These are phyloP conservation scores for Trichonephila clavipes DNA, from an alignment of 1,140 invertebrate species.

Conservation along the genomic window DNA sequence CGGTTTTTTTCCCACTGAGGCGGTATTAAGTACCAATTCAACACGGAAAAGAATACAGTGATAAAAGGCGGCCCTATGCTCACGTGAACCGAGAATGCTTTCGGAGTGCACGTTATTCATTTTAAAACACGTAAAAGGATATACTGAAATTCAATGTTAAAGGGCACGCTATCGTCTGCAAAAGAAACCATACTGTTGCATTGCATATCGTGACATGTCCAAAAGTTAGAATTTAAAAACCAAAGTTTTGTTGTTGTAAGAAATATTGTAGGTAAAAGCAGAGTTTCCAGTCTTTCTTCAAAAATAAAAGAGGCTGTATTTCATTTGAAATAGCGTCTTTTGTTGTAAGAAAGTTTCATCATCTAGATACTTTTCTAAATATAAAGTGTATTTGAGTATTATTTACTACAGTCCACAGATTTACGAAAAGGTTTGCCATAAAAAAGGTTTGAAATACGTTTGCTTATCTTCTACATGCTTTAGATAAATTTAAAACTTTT, in stretches of 20 bases:
- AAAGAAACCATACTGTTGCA: not conserved
- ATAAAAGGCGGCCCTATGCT: slow-evolving; percentile 24
- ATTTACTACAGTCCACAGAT: too few species aligned
- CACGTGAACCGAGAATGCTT: slow-evolving; percentile 11
- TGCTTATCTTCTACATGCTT: too few species aligned
- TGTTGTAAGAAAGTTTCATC: not conserved
- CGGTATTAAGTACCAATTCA: slow-evolving; percentile 71
- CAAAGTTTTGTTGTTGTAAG: not conserved
- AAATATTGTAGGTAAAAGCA: not conserved
- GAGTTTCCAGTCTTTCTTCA: not conserved
- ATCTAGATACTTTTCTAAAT: not conserved
- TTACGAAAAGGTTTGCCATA: too few species aligned
- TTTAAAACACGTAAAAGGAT: slow-evolving; percentile 15
- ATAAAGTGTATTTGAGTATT: too few species aligned
- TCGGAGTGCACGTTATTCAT: slow-evolving; percentile 43
- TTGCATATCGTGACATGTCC: not conserved
- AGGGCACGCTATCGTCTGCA: slow-evolving; percentile 35
- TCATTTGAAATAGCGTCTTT: not conserved
- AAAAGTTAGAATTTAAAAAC: slow-evolving; percentile 4
- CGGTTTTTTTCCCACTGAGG: slow-evolving; percentile 25
- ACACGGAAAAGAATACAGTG: slow-evolving; percentile 44
- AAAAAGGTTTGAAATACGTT: too few species aligned
- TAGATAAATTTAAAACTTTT: too few species aligned
- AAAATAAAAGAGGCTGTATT: not conserved
- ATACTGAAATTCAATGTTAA: slow-evolving; percentile 47